Conservation (phyloP, 2,888 invertebrate genomes). For the Melangyna quadrimaculata region DNA sequence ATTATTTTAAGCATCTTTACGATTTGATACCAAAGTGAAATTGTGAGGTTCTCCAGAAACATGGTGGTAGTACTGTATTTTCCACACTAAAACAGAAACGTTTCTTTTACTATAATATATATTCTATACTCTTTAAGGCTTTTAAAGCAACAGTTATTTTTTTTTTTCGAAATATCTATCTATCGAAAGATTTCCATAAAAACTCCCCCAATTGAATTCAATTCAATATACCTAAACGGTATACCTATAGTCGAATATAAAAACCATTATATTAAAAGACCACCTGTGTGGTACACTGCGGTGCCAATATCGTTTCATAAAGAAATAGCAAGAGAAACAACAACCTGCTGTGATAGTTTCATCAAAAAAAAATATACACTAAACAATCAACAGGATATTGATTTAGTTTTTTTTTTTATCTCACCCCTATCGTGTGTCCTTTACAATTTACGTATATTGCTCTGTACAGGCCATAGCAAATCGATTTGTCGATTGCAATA, state of each 20-base stretch:
- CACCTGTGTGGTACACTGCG: background rate
- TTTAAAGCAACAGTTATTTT: background rate
- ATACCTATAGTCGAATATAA: no score
- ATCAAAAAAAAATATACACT: background rate
- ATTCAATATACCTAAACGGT: background rate
- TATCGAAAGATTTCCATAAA: background rate
- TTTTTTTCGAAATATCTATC: background rate
- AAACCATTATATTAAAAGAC: background rate
- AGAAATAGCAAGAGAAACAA: conserved; percentile 14
- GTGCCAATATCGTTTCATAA: background rate
- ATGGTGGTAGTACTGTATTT: no score
- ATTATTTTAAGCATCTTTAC: no score
- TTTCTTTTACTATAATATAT: no score
- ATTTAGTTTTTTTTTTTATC: background rate
- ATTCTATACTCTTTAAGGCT: background rate
- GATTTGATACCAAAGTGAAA: no score
- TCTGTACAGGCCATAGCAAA: background rate
- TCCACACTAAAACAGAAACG: no score
- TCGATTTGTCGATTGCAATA: conserved; percentile 4
- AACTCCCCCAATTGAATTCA: background rate
- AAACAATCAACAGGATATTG: conserved; percentile 18
- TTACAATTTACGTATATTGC: background rate
- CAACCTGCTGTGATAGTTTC: background rate
- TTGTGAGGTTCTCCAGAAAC: no score
- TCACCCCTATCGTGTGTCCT: background rate